These are phyloP conservation scores for Malacosoma neustria DNA, from an alignment of 2,888 invertebrate species.

Conservation along the genomic window DNA sequence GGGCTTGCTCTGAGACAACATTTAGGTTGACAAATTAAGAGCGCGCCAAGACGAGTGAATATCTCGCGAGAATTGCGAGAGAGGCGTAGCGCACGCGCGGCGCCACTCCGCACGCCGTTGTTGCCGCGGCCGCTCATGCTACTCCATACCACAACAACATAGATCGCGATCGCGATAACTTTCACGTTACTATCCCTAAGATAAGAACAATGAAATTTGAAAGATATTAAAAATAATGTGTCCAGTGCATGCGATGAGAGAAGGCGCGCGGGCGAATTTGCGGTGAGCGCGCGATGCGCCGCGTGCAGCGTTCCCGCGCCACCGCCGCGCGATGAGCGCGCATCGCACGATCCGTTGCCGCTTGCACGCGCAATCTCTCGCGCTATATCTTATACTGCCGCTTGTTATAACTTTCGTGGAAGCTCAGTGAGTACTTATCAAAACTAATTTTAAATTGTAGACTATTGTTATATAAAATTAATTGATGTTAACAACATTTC, in stretches of 20 bases:
- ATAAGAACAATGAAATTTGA: neutral
- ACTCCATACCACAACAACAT: slow-evolving; percentile 18
- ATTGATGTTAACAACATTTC: too few species aligned
- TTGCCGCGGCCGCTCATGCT: slow-evolving; percentile 51
- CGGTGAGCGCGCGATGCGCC: slow-evolving; percentile 56
- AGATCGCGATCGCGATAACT: slow-evolving; percentile 35
- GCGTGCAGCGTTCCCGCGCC: slow-evolving; percentile 38
- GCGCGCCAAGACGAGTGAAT: slow-evolving; percentile 21
- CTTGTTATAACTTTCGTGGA: slow-evolving; percentile 34
- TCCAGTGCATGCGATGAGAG: slow-evolving; percentile 13
- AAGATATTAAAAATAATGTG: slow-evolving; percentile 9
- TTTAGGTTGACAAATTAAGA: slow-evolving; percentile 22
- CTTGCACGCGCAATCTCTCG: slow-evolving; percentile 27
- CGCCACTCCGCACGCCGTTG: slow-evolving; percentile 49
- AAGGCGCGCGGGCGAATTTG: slow-evolving; percentile 16
- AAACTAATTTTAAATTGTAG: too few species aligned
- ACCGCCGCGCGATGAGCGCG: slow-evolving; percentile 61
- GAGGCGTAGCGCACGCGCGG: slow-evolving; percentile 62
- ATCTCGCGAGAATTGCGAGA: slow-evolving; percentile 16
- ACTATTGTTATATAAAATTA: too few species aligned
- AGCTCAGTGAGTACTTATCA: slow-evolving; percentile 56
- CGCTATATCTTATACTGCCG: slow-evolving; percentile 30
- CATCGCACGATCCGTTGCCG: slow-evolving; percentile 37
- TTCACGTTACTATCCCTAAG: slow-evolving; percentile 1
- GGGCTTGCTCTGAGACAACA: too few species aligned